phyloP scores from a whole-genome alignment of 1,140 invertebrate species.

The Akabosia matsudoensis region DNA sequence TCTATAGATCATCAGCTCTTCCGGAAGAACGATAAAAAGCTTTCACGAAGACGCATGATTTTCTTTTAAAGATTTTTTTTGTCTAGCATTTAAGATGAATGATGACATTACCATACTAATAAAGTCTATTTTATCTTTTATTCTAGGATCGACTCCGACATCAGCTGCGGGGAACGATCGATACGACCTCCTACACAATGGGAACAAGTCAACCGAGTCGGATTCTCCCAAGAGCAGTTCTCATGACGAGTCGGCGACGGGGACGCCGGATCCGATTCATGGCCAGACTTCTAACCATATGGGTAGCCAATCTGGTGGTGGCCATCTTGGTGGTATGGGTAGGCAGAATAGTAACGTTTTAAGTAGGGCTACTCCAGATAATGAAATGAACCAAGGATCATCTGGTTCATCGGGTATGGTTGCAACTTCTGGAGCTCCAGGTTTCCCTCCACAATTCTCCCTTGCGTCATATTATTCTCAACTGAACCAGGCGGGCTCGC shows the following conservation, averaged over 20 bases:
- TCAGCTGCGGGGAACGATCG: constrained; percentile 43
- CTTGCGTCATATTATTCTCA: constrained; percentile 43
- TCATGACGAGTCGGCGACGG: constrained; percentile 43
- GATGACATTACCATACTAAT: not conserved
- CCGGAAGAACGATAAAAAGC: not conserved
- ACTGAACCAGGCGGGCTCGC: constrained; percentile 38
- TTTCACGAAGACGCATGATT: not conserved
- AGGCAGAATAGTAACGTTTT: not conserved
- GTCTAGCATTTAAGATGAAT: not conserved
- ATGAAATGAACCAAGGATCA: constrained; percentile 32
- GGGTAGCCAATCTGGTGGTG: not conserved
- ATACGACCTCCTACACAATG: constrained; percentile 45
- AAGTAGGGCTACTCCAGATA: constrained; percentile 26
- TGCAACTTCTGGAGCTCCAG: constrained; percentile 32
- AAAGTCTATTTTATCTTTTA: constrained; percentile 14
- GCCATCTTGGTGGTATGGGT: not conserved
- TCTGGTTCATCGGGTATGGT: constrained; percentile 26
- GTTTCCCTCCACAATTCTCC: constrained; percentile 44
- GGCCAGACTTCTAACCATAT: constrained; percentile 17
- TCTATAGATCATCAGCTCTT: too few species aligned
- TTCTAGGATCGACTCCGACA: constrained; percentile 45
- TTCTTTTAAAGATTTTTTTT: constrained; percentile 2
- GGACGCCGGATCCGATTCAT: constrained; percentile 42
- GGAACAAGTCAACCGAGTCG: constrained; percentile 45
- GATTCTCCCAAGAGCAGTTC: constrained; percentile 47